phyloP scores from a whole-genome alignment of 2,797 vertebrate species.

The Linurgus olivaceus region DNA sequence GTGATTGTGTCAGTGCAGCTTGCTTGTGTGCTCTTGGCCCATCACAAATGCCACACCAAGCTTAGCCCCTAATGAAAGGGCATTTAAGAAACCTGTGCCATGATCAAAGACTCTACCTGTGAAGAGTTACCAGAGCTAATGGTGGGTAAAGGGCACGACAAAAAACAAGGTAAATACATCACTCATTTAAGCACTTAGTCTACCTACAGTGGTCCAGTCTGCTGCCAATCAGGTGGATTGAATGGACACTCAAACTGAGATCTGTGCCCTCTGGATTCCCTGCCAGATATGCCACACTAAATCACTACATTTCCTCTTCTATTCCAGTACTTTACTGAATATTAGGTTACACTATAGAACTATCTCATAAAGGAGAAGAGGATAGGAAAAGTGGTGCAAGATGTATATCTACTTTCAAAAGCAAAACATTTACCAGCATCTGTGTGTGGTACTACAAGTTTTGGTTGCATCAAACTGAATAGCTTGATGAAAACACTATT shows the following conservation, averaged over 20 bases:
- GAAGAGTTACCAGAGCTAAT: background rate
- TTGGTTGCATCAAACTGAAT: background rate
- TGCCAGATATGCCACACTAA: background rate
- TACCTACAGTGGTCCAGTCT: background rate
- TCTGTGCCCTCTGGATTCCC: background rate
- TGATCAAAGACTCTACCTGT: background rate
- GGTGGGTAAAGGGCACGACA: background rate
- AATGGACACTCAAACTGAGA: background rate
- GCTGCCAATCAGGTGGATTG: background rate
- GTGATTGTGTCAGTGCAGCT: background rate
- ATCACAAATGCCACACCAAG: background rate
- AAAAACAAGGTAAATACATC: background rate
- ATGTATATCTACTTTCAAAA: background rate
- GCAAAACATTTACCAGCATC: background rate
- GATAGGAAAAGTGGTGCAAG: background rate
- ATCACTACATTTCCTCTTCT: background rate
- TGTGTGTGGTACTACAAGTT: background rate
- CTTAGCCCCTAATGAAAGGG: background rate
- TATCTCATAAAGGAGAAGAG: background rate
- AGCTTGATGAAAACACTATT: background rate
- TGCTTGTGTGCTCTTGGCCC: background rate
- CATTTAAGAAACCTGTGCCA: background rate
- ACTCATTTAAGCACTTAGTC: background rate
- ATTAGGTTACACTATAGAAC: background rate
- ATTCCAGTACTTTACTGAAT: background rate